Evolutionary conservation across 2,113 vertebrate genomes (phyloP).

Genomic region (Capra hircus): DNA sequence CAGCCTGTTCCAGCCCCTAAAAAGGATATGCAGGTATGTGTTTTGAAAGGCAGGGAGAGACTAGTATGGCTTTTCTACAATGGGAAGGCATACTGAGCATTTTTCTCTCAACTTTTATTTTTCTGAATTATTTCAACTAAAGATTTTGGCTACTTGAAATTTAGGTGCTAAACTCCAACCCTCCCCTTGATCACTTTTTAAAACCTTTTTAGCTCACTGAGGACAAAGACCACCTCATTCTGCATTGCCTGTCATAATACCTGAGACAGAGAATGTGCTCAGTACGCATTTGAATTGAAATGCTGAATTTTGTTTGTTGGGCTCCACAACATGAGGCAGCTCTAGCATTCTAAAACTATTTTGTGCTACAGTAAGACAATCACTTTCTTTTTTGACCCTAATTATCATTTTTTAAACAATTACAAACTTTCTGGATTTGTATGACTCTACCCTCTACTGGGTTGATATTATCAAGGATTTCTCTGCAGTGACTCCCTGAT

Average conservation of each 20-base stretch:
- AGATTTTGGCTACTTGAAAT: not conserved
- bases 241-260: not conserved
- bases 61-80: not conserved
- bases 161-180: not conserved
- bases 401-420: not conserved
- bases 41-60: not conserved
- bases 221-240: not conserved
- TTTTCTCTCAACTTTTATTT: conserved; percentile 12
- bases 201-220: not conserved
- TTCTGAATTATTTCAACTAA: not conserved
- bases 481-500: not conserved
- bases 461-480: not conserved
- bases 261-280: not conserved
- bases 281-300: not conserved
- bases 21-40: not conserved
- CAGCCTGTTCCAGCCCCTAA: not conserved
- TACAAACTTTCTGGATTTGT: not conserved
- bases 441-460: not conserved
- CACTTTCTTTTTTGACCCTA: not conserved
- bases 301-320: conserved; percentile 19
- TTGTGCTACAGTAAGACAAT: not conserved
- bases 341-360: not conserved
- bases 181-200: not conserved
- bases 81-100: not conserved
- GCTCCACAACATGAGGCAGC: not conserved